These are phyloP conservation scores for Liposcelis brunnea DNA, from an alignment of 2,888 invertebrate species.

Conservation along the genomic window DNA sequence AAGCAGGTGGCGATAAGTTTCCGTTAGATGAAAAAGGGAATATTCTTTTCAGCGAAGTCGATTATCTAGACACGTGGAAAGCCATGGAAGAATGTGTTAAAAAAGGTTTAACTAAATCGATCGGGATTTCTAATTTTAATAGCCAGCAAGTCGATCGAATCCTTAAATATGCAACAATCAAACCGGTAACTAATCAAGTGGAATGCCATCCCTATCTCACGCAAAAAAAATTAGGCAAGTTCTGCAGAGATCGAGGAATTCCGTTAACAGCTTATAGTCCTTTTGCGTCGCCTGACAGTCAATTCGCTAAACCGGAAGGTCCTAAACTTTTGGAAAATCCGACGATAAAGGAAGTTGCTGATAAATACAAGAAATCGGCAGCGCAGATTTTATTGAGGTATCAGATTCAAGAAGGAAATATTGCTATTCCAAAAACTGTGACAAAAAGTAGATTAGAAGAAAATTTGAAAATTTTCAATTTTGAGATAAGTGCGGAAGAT, in stretches of 20 bases:
- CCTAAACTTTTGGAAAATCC: slow-evolving; percentile 55
- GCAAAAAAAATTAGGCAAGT: slow-evolving; percentile 49
- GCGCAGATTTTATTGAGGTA: slow-evolving; percentile 35
- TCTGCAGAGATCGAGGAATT: slow-evolving; percentile 47
- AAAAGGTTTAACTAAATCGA: slow-evolving; percentile 46
- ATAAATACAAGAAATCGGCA: slow-evolving; percentile 43
- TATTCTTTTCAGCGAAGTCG: slow-evolving; percentile 42
- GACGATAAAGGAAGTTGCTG: slow-evolving; percentile 40
- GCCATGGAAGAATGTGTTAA: slow-evolving; percentile 55
- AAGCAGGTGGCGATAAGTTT: slow-evolving; percentile 46
- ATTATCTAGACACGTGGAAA: slow-evolving; percentile 57
- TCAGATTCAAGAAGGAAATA: slow-evolving; percentile 45
- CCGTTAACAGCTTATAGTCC: slow-evolving; percentile 68
- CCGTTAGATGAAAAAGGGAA: slow-evolving; percentile 41
- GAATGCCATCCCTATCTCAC: slow-evolving; percentile 69
- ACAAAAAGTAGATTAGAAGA: slow-evolving; percentile 48
- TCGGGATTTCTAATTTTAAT: slow-evolving; percentile 76
- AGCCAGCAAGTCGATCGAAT: slow-evolving; percentile 51
- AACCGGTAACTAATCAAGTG: slow-evolving; percentile 51
- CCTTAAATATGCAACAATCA: slow-evolving; percentile 38
- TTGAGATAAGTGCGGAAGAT: slow-evolving; percentile 50
- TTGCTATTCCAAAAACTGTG: slow-evolving; percentile 72
- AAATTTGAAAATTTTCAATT: slow-evolving; percentile 60
- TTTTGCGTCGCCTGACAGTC: slow-evolving; percentile 67
- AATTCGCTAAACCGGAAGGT: slow-evolving; percentile 59